A percentile compares a stretch with the other conserved stretches of the same genome.
Evolutionary conservation across 2,797 vertebrate species (phyloP).

Genomic region (Rhinogobio ventralis): DNA sequence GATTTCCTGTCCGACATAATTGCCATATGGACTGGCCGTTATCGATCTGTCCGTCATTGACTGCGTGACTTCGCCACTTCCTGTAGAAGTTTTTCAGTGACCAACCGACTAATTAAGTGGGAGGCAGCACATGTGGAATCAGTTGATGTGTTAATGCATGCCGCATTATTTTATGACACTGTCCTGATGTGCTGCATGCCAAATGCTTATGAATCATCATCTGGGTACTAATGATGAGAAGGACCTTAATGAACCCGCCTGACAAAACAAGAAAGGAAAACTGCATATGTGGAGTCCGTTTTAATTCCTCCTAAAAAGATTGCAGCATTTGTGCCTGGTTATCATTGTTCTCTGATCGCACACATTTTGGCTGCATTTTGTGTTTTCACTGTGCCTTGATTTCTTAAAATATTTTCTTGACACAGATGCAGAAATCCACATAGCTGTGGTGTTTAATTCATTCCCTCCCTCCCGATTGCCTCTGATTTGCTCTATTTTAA

Average conservation of each 20-base stretch:
- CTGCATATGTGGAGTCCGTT: neutral
- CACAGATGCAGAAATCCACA: conserved; percentile 1
- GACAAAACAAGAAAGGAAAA: neutral
- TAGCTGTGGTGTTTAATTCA: conserved; percentile 59
- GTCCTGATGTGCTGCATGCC: neutral
- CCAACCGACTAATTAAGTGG: neutral
- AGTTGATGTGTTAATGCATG: neutral
- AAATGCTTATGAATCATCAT: conserved; percentile 28
- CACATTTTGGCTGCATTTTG: neutral
- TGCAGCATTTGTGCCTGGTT: neutral
- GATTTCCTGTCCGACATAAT: neutral
- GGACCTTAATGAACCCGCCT: conserved; percentile 14
- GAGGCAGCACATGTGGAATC: conserved; percentile 4
- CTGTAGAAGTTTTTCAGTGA: neutral
- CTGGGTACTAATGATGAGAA: conserved; percentile 4
- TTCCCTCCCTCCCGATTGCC: conserved; percentile 77
- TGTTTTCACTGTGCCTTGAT: neutral
- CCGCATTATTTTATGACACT: conserved; percentile 9
- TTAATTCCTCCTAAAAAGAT: neutral
- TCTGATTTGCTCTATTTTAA: conserved; percentile 85
- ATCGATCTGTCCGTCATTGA: neutral
- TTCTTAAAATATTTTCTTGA: neutral
- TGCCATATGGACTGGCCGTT: neutral
- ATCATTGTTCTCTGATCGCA: neutral
- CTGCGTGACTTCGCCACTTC: neutral